Conservation (phyloP, 1,140 invertebrate genomes). For the Drusus annulatus region DNA sequence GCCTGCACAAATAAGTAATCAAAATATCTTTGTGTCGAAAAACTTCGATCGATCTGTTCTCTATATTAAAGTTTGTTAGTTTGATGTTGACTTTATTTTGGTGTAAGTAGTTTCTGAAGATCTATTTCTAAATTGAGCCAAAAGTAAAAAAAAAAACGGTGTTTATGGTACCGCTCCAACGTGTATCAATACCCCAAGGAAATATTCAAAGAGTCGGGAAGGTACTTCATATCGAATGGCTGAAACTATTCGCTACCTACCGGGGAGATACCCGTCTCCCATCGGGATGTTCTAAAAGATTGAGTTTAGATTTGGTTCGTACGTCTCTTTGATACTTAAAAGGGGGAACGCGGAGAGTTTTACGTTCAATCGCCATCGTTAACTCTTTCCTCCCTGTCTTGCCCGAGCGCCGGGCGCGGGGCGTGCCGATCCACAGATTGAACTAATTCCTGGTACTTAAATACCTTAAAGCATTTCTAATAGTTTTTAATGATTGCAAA, state of each 20-base stretch:
- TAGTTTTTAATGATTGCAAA: slow-evolving; percentile 20
- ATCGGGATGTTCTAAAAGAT: slow-evolving; percentile 23
- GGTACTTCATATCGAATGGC: not conserved
- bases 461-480: not conserved
- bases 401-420: too few relatives aligned
- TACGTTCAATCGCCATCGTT: slow-evolving; percentile 24
- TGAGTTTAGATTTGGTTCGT: slow-evolving; percentile 34
- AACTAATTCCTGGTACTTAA: slow-evolving; percentile 23
- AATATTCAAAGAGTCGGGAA: not conserved
- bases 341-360: slow-evolving; percentile 19
- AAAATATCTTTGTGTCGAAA: too few relatives aligned
- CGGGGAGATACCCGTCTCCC: not conserved
- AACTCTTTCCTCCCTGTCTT: not conserved
- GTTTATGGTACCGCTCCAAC: too few relatives aligned
- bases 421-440: slow-evolving; percentile 24
- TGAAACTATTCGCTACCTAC: not conserved
- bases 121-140: not conserved
- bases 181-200: not conserved
- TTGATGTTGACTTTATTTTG: too few relatives aligned
- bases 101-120: too few relatives aligned
- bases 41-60: too few relatives aligned
- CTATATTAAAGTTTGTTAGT: too few relatives aligned
- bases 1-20: too few relatives aligned
- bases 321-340: slow-evolving; percentile 27
- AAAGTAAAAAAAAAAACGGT: not conserved